phyloP scores from a whole-genome alignment of 2,888 invertebrate genomes.

The Anodontia alba region DNA sequence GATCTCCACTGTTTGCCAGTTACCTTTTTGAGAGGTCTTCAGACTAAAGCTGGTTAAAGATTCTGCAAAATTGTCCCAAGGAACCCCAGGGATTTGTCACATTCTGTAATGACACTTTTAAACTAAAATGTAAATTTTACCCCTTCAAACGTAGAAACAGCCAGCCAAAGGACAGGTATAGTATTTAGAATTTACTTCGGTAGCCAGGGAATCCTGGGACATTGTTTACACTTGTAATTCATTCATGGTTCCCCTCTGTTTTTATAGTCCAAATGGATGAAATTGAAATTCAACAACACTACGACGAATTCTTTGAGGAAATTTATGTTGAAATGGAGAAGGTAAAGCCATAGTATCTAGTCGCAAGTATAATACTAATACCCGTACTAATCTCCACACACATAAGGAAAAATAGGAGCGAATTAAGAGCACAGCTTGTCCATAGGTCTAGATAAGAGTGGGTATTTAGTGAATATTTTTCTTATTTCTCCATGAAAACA shows the following conservation, averaged over 20 bases:
- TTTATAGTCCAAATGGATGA: constrained; percentile 88
- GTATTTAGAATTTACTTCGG: constrained; percentile 8
- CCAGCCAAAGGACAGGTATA: constrained; percentile 14
- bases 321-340: constrained; percentile 99
- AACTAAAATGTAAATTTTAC: constrained; percentile 3
- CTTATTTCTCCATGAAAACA: too few species aligned
- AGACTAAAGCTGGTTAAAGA: too few species aligned
- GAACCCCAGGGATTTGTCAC: not conserved
- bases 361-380: constrained; percentile 25
- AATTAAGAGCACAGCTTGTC: too few species aligned
- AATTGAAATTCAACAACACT: constrained; percentile 99
- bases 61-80: too few species aligned
- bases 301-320: constrained; percentile 99
- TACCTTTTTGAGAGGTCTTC: too few species aligned
- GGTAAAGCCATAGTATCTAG: constrained; percentile 81
- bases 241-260: constrained; percentile 33
- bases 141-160: not conserved
- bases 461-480: too few species aligned
- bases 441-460: too few species aligned
- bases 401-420: too few species aligned
- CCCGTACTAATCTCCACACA: not conserved
- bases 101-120: not conserved
- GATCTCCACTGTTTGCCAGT: too few species aligned
- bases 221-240: not conserved
- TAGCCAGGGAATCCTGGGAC: not conserved